These are phyloP conservation scores for Antennarius maculatus DNA, from an alignment of 2,797 vertebrate species.

Conservation along the genomic window DNA sequence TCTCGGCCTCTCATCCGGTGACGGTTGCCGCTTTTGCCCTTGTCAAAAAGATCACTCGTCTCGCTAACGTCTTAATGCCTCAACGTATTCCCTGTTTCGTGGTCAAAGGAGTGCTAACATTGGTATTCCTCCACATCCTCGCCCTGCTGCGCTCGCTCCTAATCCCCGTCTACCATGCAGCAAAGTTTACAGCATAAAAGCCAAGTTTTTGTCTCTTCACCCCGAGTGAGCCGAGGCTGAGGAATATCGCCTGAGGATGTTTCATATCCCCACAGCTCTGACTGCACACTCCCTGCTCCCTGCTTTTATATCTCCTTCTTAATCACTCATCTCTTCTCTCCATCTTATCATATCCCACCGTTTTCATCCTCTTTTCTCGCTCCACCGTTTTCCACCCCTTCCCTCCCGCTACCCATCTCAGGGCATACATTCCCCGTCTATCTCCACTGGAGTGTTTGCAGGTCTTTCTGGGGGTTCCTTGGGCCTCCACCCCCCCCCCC, in stretches of 20 bases:
- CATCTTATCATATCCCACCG: slow-evolving; percentile 41
- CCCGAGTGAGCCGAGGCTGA: slow-evolving; percentile 65
- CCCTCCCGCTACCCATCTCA: slow-evolving; percentile 9
- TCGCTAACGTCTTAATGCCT: slow-evolving; percentile 46
- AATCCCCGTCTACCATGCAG: slow-evolving; percentile 60
- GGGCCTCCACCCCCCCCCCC: slow-evolving; percentile 15
- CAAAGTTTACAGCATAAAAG: slow-evolving; percentile 76
- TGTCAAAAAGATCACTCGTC: slow-evolving; percentile 42
- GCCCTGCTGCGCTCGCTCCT: slow-evolving; percentile 41
- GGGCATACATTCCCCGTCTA: slow-evolving; percentile 1
- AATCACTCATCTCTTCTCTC: slow-evolving; percentile 65
- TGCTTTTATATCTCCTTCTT: slow-evolving; percentile 64
- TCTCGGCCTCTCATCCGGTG: slow-evolving; percentile 10
- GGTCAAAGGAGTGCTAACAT: slow-evolving; percentile 63
- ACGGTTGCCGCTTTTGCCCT: slow-evolving; percentile 35
- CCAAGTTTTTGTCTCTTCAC: slow-evolving; percentile 66
- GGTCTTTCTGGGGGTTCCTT: slow-evolving; percentile 33
- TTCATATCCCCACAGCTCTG: slow-evolving; percentile 71
- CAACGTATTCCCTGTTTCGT: slow-evolving; percentile 39
- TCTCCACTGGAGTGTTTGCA: slow-evolving; percentile 17
- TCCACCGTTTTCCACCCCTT: slow-evolving; percentile 17
- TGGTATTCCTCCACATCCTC: slow-evolving; percentile 70
- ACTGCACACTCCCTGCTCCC: slow-evolving; percentile 52
- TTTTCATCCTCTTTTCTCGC: slow-evolving; percentile 41
- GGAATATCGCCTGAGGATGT: slow-evolving; percentile 76